These are phyloP conservation scores for Saccostrea echinata DNA, from an alignment of 1,140 invertebrate species.

Conservation along the genomic window DNA sequence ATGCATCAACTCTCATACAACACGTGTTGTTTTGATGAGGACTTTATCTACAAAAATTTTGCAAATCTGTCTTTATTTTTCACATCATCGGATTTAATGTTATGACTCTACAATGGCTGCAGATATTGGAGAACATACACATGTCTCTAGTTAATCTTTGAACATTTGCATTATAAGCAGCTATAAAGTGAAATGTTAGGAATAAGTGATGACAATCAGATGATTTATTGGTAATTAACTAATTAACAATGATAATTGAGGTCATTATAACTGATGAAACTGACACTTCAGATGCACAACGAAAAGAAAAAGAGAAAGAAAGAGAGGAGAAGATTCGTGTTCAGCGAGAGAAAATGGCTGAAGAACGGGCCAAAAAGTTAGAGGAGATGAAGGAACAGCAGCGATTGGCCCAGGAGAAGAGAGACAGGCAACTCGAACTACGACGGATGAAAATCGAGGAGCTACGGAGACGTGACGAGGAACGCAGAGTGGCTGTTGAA, in stretches of 20 bases:
- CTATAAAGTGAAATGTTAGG: not conserved
- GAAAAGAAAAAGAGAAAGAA: slow-evolving; percentile 72
- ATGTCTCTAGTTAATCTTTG: not conserved
- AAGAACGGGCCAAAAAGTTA: slow-evolving; percentile 73
- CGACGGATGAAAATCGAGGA: slow-evolving; percentile 75
- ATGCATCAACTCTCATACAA: not conserved
- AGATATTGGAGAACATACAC: not conserved
- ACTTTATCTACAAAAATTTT: not conserved
- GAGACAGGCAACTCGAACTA: slow-evolving; percentile 73
- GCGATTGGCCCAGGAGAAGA: slow-evolving; percentile 72
- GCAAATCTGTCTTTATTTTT: not conserved
- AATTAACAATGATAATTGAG: slow-evolving; percentile 40
- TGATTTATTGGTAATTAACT: not conserved
- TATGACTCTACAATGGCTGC: not conserved
- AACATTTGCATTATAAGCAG: not conserved
- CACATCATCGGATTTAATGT: not conserved
- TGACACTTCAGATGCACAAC: slow-evolving; percentile 36
- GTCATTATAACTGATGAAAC: slow-evolving; percentile 36
- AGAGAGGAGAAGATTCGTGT: slow-evolving; percentile 71
- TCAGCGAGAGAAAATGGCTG: slow-evolving; percentile 69
- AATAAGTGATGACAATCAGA: not conserved
- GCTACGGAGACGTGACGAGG: slow-evolving; percentile 71
- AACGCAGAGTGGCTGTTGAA: slow-evolving; percentile 72
- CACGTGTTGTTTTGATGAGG: not conserved
- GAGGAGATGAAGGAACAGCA: slow-evolving; percentile 76